Percentiles rank a stretch among this genome's conserved stretches.
phyloP scores from a whole-genome alignment of 2,113 vertebrate genomes.

The Myodes glareolus region DNA sequence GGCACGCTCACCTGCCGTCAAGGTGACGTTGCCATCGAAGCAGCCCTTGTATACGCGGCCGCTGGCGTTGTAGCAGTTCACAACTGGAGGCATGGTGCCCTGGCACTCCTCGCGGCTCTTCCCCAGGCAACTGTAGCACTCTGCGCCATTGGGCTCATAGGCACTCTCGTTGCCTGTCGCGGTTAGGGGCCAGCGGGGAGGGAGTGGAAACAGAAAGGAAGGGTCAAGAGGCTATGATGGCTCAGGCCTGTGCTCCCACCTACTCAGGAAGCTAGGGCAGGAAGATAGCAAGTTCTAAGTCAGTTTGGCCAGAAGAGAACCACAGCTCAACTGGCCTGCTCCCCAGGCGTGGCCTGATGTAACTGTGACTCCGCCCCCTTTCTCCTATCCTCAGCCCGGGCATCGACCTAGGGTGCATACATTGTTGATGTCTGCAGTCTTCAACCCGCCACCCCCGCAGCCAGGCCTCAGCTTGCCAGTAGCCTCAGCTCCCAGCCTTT shows the following conservation, averaged over 20 bases:
- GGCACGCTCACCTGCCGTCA: conserved; percentile 76
- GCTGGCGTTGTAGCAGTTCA: conserved; percentile 80
- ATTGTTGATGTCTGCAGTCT: too few species aligned
- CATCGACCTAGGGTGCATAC: background rate
- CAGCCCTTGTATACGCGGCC: conserved; percentile 75
- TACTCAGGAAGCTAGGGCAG: background rate
- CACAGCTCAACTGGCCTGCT: background rate
- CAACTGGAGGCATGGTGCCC: conserved; percentile 56
- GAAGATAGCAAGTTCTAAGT: background rate
- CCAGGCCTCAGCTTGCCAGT: background rate
- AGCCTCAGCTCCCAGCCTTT: background rate
- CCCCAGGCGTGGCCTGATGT: background rate
- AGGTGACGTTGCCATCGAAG: conserved; percentile 82
- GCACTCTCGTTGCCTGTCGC: conserved; percentile 77
- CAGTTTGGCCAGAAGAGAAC: background rate
- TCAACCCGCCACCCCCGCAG: background rate
- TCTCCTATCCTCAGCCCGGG: background rate
- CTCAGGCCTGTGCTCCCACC: background rate
- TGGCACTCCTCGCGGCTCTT: conserved; percentile 69
- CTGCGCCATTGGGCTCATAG: conserved; percentile 55
- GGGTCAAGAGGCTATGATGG: background rate
- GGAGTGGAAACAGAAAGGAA: background rate
- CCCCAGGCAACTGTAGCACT: conserved; percentile 83
- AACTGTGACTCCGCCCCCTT: background rate
- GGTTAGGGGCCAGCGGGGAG: fast-evolving